These are phyloP conservation scores for Coendou prehensilis DNA, from an alignment of 2,797 vertebrate genomes.

Conservation along the genomic window DNA sequence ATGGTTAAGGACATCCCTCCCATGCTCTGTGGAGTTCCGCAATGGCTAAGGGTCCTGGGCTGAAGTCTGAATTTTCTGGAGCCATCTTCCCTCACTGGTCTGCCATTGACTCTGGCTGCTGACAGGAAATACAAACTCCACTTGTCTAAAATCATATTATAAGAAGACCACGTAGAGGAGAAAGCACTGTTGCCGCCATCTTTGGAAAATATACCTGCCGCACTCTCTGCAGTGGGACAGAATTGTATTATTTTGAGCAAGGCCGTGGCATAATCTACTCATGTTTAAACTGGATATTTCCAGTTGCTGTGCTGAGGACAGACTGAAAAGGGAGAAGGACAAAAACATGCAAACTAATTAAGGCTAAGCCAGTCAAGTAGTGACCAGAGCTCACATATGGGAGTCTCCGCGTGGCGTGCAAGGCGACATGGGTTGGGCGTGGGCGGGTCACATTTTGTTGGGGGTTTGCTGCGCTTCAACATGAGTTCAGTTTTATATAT, in stretches of 20 bases:
- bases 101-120: not conserved
- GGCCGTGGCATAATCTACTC: not conserved
- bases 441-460: not conserved
- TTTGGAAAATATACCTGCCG: not conserved
- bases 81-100: not conserved
- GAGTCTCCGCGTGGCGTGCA: not conserved
- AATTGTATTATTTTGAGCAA: not conserved
- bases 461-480: not conserved
- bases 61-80: not conserved
- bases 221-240: not conserved
- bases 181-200: not conserved
- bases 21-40: not conserved
- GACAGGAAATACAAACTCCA: not conserved
- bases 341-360: conserved; percentile 4
- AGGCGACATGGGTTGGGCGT: not conserved
- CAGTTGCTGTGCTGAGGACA: not conserved
- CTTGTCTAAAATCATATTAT: not conserved
- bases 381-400: not conserved
- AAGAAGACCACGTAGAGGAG: not conserved
- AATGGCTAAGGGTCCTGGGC: not conserved
- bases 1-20: not conserved
- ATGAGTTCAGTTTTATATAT: not conserved
- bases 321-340: not conserved
- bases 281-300: not conserved
- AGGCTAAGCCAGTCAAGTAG: not conserved